A percentile compares a stretch with the other conserved stretches of the same genome.
Conservation (phyloP, 1,140 invertebrate species). For the Microvelia longipes region DNA sequence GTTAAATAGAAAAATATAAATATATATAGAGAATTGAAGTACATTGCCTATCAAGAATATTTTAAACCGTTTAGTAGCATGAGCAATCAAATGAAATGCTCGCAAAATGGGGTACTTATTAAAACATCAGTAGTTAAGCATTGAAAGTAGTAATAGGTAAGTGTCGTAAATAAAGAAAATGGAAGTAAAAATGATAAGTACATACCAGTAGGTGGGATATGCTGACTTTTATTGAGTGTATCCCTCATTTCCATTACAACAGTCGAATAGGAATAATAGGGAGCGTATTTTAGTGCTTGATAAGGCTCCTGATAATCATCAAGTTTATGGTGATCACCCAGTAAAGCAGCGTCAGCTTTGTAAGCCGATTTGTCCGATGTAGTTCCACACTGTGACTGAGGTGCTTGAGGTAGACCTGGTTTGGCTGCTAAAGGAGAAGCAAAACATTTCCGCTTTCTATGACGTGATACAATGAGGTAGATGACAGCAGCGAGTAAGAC, state of each 20-base stretch:
- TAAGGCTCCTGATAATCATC: constrained; percentile 68
- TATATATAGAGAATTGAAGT: too few relatives aligned
- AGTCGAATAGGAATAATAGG: constrained; percentile 62
- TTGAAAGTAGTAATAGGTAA: too few relatives aligned
- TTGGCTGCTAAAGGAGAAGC: constrained; percentile 53
- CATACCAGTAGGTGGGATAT: constrained; percentile 13
- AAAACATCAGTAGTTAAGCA: too few relatives aligned
- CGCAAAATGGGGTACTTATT: too few relatives aligned
- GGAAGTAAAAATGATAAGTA: too few relatives aligned
- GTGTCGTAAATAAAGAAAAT: too few relatives aligned
- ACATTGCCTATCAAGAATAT: too few relatives aligned
- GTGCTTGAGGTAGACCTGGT: constrained; percentile 21
- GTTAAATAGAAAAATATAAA: too few relatives aligned
- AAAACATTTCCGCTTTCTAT: constrained; percentile 60
- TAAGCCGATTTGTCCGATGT: constrained; percentile 29
- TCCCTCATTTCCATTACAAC: constrained; percentile 62
- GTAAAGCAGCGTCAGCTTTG: constrained; percentile 29
- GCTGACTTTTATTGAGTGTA: constrained; percentile 39
- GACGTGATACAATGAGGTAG: constrained; percentile 58
- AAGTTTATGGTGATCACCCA: constrained; percentile 37
- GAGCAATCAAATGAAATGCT: too few relatives aligned
- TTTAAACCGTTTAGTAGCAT: too few relatives aligned
- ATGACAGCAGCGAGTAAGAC: constrained; percentile 54
- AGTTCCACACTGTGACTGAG: constrained; percentile 34
- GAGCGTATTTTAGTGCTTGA: constrained; percentile 55